Percentiles rank a stretch among this genome's conserved stretches.
Evolutionary conservation across 2,113 vertebrate genomes (phyloP).

Genomic region (Phaetusa simplex): DNA sequence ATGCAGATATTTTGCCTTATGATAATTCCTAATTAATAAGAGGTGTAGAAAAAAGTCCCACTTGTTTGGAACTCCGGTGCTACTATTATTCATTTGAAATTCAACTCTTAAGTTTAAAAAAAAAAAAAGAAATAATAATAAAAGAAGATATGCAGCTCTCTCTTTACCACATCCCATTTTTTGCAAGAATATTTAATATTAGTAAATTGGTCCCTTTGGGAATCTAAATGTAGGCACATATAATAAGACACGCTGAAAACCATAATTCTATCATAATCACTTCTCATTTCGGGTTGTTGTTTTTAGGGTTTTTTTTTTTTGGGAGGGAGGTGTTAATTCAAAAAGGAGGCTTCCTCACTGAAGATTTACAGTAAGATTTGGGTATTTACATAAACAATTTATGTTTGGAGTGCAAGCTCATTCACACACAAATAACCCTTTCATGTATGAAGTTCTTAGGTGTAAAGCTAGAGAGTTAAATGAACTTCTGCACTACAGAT

Average conservation of each 20-base stretch:
- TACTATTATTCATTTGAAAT: slow-evolving; percentile 70
- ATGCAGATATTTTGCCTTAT: slow-evolving; percentile 57
- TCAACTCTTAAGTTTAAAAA: slow-evolving; percentile 8
- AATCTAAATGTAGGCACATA: slow-evolving; percentile 72
- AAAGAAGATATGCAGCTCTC: background rate
- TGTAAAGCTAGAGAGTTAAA: slow-evolving; percentile 55
- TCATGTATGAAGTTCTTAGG: slow-evolving; percentile 47
- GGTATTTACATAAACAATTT: slow-evolving; percentile 75
- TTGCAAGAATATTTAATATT: slow-evolving; percentile 71
- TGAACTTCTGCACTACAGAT: slow-evolving; percentile 58
- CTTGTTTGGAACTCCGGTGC: slow-evolving; percentile 46
- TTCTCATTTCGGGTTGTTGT: slow-evolving; percentile 56
- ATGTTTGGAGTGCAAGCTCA: slow-evolving; percentile 54
- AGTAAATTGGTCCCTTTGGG: slow-evolving; percentile 83
- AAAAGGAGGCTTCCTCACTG: slow-evolving; percentile 51
- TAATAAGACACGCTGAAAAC: slow-evolving; percentile 69
- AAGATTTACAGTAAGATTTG: slow-evolving; percentile 52
- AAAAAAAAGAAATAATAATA: background rate
- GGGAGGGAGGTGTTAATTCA: slow-evolving; percentile 14
- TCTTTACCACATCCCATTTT: slow-evolving; percentile 64
- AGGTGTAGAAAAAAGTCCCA: slow-evolving; percentile 53
- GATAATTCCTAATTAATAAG: slow-evolving; percentile 67
- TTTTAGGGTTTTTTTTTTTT: background rate
- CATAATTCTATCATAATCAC: slow-evolving; percentile 75
- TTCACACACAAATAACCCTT: slow-evolving; percentile 70